Conservation (phyloP, 2,113 vertebrate species). For the Ahaetulla prasina region DNA sequence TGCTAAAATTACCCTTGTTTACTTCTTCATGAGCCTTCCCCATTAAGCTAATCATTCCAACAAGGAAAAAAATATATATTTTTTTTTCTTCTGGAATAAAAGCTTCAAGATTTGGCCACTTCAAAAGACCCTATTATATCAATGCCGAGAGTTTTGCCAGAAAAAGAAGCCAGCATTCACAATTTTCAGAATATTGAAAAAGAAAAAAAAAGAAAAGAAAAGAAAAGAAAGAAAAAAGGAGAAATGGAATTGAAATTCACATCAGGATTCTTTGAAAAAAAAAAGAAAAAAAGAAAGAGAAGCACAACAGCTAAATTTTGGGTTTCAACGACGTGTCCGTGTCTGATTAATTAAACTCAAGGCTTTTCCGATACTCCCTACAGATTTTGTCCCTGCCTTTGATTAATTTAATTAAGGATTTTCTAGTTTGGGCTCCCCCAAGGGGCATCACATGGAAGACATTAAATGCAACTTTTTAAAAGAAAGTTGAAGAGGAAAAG, state of each 20-base stretch:
- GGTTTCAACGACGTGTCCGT: conserved; percentile 47
- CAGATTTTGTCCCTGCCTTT: conserved; percentile 57
- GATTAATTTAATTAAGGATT: conserved; percentile 69
- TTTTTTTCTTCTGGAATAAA: neutral
- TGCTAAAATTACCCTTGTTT: neutral
- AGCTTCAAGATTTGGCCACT: neutral
- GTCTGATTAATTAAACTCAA: conserved; percentile 64
- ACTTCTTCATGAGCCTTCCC: neutral
- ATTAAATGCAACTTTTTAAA: conserved; percentile 27
- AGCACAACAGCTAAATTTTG: conserved; percentile 24
- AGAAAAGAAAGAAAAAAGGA: neutral
- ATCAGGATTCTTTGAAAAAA: neutral
- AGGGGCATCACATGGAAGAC: conserved; percentile 33
- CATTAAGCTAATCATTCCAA: neutral
- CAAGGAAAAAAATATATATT: neutral
- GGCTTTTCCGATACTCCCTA: conserved; percentile 52
- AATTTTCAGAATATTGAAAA: neutral
- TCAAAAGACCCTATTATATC: neutral
- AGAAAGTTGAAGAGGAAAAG: conserved; percentile 21
- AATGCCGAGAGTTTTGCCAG: neutral
- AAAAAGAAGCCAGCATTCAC: neutral
- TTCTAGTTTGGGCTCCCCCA: conserved; percentile 45
- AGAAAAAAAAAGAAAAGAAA: no score
- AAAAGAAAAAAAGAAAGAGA: conserved; percentile 9
- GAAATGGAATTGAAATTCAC: conserved; percentile 18